Evolutionary conservation across 2,797 vertebrate species (phyloP), one percentile per base, ranked within the genome.

Genomic region (Gymnocypris eckloni): DNA sequence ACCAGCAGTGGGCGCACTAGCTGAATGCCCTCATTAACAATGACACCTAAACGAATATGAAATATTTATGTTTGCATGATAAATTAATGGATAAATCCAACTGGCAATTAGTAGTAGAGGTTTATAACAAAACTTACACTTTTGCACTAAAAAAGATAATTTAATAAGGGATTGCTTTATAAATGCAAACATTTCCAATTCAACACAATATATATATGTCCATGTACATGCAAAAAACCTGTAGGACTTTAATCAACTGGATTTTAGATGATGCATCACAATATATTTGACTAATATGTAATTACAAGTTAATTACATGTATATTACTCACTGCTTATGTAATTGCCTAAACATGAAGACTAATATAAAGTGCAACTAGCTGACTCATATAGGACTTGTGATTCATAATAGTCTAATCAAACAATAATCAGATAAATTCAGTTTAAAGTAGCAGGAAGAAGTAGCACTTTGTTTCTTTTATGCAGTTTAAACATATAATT

Each of bases 381-480:
- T 79, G 77, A 79, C 43, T 67, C 2, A 2, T 20, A 50, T 3
- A 41, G 4, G 45, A 56, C 16, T 77, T 84, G 41, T 41, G 18
- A 43, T 25, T 33, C 6, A 50, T 2, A 45, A 56, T 43, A 70
- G 70, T 77, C n/a, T 7, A 33, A 70, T 77, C 28, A 41, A 77
- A 67, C 8, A 50, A 33, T 6, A 43, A 18, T 66, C 33, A n/a
- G 64, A 2, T 16, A 1, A 3, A 39, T 2, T 37, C 33, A 64
- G 15, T 72, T 20, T 7, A 69, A 70, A 70, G 11, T 69, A n/a
- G 15, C 6, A 11, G 25, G 25, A 50, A 69, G 15, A 81, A 81
- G 64, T 81, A 25, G 9, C 20, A 76, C 64, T 59, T 70, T 45
- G 75, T 79, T 78, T 78, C 16, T 20, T 67, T 70, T 15, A 25